Conservation (phyloP, 2,797 vertebrate species). For the Margarornis squamiger region DNA sequence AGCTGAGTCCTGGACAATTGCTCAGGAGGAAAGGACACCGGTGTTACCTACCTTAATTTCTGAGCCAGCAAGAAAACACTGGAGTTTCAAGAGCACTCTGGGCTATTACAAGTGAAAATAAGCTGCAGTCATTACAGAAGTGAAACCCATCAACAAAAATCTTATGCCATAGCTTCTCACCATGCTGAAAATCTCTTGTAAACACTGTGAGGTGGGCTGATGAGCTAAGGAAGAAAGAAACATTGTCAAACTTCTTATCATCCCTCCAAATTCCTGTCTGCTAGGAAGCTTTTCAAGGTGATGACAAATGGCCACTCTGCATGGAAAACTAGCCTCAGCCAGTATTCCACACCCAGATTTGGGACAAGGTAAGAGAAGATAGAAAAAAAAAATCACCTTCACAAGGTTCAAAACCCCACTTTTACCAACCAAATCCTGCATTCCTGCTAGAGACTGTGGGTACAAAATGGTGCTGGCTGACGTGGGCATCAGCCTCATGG, state of each 20-base stretch:
- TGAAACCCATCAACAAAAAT: not conserved
- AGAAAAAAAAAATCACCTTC: not conserved
- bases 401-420: not conserved
- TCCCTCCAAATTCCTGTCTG: not conserved
- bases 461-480: not conserved
- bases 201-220: not conserved
- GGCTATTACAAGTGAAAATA: not conserved
- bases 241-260: not conserved
- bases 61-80: not conserved
- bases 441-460: fast-evolving
- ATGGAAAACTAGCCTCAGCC: not conserved
- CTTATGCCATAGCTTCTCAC: not conserved
- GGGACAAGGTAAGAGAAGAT: not conserved
- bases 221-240: not conserved
- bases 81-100: not conserved
- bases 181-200: not conserved
- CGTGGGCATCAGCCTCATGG: not conserved
- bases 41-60: not conserved
- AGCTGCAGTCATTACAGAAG: not conserved
- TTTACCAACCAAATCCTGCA: not conserved
- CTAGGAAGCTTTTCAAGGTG: not conserved
- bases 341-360: not conserved
- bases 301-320: not conserved
- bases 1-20: not conserved
- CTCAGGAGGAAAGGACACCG: not conserved